Base-by-base conservation (phyloP, 2,797 vertebrate genomes). In the Botia kubotai region DNA sequence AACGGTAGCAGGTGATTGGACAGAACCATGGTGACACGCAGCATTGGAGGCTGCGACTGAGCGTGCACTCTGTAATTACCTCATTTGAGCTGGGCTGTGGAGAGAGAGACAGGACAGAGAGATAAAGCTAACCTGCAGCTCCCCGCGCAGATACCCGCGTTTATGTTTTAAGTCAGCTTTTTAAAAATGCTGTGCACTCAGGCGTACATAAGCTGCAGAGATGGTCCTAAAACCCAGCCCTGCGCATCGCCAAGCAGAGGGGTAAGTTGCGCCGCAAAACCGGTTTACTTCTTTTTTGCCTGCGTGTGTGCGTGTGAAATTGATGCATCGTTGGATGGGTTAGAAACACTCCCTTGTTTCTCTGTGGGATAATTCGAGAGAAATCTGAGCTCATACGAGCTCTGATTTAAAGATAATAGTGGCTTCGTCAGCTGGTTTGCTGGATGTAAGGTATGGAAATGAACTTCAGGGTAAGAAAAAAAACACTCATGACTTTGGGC, bases 181-280 rank as follows among this genome's bases (percentile, higher is more conserved):
- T 89, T 33, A 65, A 86, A 89, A 83, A 92, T 92, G 91, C 90
- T 93, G 87, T 94, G 90, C 77, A 84, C 88, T 88, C 92, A 91
- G 89, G 82, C 90, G 69, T 92, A 88, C 84, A 87, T 90, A 80
- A 89, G 86, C 85, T 92, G 87, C 88, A 88, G 87, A 89, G 86
- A 87, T 81, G 89, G 87, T 84, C 83, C 88, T 84, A 88, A 90
- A 86, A 89, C 90, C 60, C 81, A 89, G 68, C 82, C 86, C 70
- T 86, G 89, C 88, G 84, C 89, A 66, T 80, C 89, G 70, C 66
- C 88, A 67, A 87, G 89, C 70, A 88, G 78, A 79, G 84, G 73
- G 93, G 92, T 94, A 88, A 93, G 92, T 93, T 87, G 80, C 84
- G 39, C 69, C 75, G 72, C 87, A 71, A 77, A 29, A 53, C 46